Conservation (phyloP, 2,113 vertebrate species). For the Caretta caretta region DNA sequence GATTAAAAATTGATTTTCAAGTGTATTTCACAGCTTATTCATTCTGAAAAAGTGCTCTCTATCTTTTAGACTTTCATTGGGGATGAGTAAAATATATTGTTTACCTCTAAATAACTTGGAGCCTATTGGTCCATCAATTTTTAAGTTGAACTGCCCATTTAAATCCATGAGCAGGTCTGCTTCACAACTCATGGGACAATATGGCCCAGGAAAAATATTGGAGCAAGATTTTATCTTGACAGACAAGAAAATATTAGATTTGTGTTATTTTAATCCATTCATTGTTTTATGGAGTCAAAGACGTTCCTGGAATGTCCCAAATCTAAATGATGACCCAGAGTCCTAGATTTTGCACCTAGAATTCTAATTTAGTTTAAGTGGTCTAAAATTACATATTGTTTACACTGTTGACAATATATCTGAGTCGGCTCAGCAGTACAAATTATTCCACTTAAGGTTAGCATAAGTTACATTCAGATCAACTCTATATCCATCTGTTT, state of each 20-base stretch:
- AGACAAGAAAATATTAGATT: neutral
- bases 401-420: neutral
- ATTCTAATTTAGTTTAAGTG: neutral
- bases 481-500: slow-evolving; percentile 26
- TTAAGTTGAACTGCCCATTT: neutral
- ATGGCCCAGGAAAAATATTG: slow-evolving; percentile 24
- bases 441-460: neutral
- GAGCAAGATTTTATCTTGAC: neutral
- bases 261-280: neutral
- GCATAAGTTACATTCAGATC: neutral
- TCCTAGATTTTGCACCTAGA: neutral
- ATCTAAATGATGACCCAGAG: neutral
- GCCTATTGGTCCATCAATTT: neutral
- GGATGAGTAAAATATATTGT: slow-evolving; percentile 16
- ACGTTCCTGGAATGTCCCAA: neutral
- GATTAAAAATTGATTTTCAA: slow-evolving; percentile 27
- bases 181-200: neutral
- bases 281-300: neutral
- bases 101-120: slow-evolving; percentile 25
- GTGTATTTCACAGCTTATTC: slow-evolving; percentile 27
- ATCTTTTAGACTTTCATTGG: slow-evolving; percentile 26
- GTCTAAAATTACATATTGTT: neutral
- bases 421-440: neutral
- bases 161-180: neutral
- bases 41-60: neutral